A percentile compares a stretch with the other conserved stretches of the same genome.
phyloP scores from a whole-genome alignment of 2,888 invertebrate genomes.

The Chorisops tibialis region DNA sequence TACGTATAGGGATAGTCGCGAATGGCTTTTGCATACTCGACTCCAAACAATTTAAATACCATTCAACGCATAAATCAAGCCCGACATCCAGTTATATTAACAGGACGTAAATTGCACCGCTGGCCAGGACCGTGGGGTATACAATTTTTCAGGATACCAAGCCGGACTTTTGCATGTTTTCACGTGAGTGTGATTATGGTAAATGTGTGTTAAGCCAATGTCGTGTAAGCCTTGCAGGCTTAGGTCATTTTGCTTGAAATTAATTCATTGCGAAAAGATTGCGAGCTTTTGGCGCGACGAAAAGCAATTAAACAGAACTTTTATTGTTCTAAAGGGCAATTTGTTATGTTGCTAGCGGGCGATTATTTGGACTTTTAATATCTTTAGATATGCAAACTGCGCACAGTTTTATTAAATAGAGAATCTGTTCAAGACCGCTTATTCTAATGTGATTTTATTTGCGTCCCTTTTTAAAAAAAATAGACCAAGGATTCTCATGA shows the following conservation, averaged over 20 bases:
- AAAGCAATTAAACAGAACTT: not conserved
- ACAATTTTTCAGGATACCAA: too few relatives aligned
- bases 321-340: not conserved
- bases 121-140: not conserved
- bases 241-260: conserved; percentile 22
- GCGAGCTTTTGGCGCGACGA: not conserved
- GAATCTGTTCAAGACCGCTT: too few relatives aligned
- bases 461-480: too few relatives aligned
- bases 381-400: too few relatives aligned
- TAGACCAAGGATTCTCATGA: too few relatives aligned
- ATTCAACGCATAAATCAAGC: conserved; percentile 29
- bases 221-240: conserved; percentile 14
- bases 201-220: conserved; percentile 26
- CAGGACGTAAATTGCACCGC: conserved; percentile 31
- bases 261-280: conserved; percentile 26
- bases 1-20: not conserved
- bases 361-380: too few relatives aligned
- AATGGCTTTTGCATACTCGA: conserved; percentile 12
- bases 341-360: conserved; percentile 12
- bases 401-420: too few relatives aligned
- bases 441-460: too few relatives aligned
- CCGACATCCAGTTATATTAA: conserved; percentile 31
- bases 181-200: conserved; percentile 24
- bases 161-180: not conserved
- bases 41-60: conserved; percentile 32